Evolutionary conservation across 2,888 invertebrate species (phyloP).

Genomic region (Morpho achilles): DNA sequence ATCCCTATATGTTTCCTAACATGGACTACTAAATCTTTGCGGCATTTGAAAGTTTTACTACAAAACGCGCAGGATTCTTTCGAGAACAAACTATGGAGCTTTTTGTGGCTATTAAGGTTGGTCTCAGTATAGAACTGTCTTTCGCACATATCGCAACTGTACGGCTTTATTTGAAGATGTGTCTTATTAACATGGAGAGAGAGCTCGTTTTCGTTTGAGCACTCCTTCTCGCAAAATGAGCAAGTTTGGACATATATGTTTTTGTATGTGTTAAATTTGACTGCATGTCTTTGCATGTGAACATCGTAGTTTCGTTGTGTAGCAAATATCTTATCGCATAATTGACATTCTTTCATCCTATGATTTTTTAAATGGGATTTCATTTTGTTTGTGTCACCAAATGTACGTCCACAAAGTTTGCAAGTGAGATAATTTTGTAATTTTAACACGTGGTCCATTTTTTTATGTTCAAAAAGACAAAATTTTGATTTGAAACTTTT

Average conservation of each 20-base stretch:
- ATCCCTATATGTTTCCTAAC: conserved; percentile 61
- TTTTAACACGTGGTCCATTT: conserved; percentile 48
- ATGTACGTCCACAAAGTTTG: conserved; percentile 48
- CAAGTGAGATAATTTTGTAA: conserved; percentile 39
- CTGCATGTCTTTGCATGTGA: conserved; percentile 54
- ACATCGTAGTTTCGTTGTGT: conserved; percentile 43
- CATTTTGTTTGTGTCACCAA: conserved; percentile 37
- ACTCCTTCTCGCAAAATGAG: conserved; percentile 65
- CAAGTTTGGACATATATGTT: conserved; percentile 44
- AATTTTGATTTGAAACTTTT: conserved; percentile 52
- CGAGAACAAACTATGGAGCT: conserved; percentile 45
- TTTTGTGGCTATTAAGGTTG: conserved; percentile 57
- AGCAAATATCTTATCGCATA: conserved; percentile 52
- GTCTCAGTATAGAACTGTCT: conserved; percentile 58
- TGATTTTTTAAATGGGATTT: conserved; percentile 45
- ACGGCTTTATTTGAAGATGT: conserved; percentile 68
- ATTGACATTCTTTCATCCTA: conserved; percentile 40
- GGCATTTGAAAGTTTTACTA: conserved; percentile 48
- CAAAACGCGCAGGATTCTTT: conserved; percentile 61
- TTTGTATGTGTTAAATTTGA: conserved; percentile 39
- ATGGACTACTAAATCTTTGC: conserved; percentile 58
- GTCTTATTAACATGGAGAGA: conserved; percentile 63
- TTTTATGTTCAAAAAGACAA: conserved; percentile 55
- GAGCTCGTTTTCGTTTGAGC: conserved; percentile 53
- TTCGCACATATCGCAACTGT: conserved; percentile 67